phyloP scores from a whole-genome alignment of 2,888 invertebrate genomes.

The Punctoribates punctum region DNA sequence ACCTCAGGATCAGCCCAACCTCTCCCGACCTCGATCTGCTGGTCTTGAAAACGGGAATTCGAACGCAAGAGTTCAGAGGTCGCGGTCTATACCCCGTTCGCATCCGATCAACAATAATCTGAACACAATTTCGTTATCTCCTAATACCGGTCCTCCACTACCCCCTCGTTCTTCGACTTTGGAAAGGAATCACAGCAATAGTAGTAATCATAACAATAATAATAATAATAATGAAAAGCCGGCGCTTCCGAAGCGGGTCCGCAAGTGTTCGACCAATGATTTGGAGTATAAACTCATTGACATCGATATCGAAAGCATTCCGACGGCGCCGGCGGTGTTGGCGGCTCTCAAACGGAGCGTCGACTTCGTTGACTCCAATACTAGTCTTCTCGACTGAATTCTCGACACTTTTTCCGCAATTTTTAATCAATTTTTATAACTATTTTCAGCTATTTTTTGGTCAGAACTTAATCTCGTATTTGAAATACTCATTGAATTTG shows the following conservation, averaged over 20 bases:
- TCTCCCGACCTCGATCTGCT: constrained; percentile 21
- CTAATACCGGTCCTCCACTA: constrained; percentile 31
- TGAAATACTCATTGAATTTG: too few relatives aligned
- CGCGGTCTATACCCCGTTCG: constrained; percentile 41
- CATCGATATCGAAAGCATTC: constrained; percentile 26
- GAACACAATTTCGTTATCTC: neutral
- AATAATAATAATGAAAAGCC: constrained; percentile 1
- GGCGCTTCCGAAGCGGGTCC: neutral
- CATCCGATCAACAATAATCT: neutral
- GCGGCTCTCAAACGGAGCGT: neutral
- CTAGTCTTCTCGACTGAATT: constrained; percentile 29
- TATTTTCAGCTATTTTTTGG: too few relatives aligned
- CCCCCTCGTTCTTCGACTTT: constrained; percentile 37
- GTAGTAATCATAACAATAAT: neutral
- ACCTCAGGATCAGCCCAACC: constrained; percentile 30
- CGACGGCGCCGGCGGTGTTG: neutral
- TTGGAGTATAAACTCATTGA: constrained; percentile 28
- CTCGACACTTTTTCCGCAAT: too few relatives aligned
- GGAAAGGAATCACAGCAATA: constrained; percentile 20
- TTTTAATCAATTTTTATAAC: too few relatives aligned
- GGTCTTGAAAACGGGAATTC: neutral
- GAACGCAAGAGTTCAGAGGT: constrained; percentile 34
- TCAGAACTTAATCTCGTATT: too few relatives aligned
- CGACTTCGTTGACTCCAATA: neutral
- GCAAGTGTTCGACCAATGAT: constrained; percentile 30